Conservation (phyloP, 35 echinoderm and acorn worm genomes). For the Heliocidaris erythrogramma region DNA sequence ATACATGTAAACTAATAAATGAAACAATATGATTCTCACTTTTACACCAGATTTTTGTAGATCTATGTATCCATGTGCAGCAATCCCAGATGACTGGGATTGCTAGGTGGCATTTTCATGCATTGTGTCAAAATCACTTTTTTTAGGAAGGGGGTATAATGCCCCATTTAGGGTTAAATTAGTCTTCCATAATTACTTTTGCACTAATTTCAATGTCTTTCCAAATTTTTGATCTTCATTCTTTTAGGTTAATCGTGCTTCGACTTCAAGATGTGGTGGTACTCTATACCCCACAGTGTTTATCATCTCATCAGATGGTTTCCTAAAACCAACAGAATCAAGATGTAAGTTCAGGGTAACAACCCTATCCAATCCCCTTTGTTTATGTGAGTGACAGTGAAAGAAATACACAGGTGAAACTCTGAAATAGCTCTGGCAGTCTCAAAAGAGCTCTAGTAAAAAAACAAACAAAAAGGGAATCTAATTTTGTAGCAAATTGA, state of each 20-base stretch:
- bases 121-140: too few species aligned
- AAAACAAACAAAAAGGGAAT: not conserved
- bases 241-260: not conserved
- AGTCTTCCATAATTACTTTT: not conserved
- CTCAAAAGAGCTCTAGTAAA: not conserved
- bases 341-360: conserved; percentile 72
- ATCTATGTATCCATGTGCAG: too few species aligned
- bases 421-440: not conserved
- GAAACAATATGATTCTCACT: too few species aligned
- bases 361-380: not conserved
- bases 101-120: too few species aligned
- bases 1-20: too few species aligned
- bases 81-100: too few species aligned
- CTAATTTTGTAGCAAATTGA: not conserved
- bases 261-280: conserved; percentile 85
- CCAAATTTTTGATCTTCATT: not conserved
- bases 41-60: too few species aligned
- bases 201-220: not conserved
- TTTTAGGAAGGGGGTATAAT: too few species aligned
- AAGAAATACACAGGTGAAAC: not conserved
- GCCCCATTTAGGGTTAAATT: not conserved
- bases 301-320: conserved; percentile 94
- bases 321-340: conserved; percentile 89
- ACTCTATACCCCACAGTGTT: conserved; percentile 69
- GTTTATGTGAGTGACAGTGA: not conserved